phyloP scores from a whole-genome alignment of 2,888 invertebrate species.

The Acronicta leporina region DNA sequence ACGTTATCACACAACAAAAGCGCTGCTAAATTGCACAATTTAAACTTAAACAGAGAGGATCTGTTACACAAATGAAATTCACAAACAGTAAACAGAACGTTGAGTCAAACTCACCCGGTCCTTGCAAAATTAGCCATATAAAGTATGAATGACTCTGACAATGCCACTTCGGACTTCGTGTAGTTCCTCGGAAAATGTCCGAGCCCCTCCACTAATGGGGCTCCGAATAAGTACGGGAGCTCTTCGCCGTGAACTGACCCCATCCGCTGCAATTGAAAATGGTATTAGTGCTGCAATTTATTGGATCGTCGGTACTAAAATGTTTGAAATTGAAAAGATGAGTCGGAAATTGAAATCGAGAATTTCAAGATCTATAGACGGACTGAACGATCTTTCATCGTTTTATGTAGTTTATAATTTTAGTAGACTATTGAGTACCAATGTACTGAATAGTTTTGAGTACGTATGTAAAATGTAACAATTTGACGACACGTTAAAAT shows the following conservation, averaged over 20 bases:
- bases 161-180: constrained; percentile 94
- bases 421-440: too few relatives aligned
- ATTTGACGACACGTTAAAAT: too few relatives aligned
- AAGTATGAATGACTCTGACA: constrained; percentile 96
- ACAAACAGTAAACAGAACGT: constrained; percentile 2
- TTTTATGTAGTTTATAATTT: too few relatives aligned
- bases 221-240: constrained; percentile 96
- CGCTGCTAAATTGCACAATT: not conserved
- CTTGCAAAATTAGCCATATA: constrained; percentile 96
- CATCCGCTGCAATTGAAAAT: constrained; percentile 91
- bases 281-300: constrained; percentile 12
- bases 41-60: not conserved
- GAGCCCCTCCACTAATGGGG: constrained; percentile 95
- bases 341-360: not conserved
- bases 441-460: too few relatives aligned
- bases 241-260: constrained; percentile 98
- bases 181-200: constrained; percentile 96
- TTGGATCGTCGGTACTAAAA: not conserved
- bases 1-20: not conserved
- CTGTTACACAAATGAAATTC: constrained; percentile 2
- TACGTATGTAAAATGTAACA: too few relatives aligned
- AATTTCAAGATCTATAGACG: not conserved
- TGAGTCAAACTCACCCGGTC: constrained; percentile 92
- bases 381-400: not conserved
- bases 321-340: constrained; percentile 9